Percentiles rank a stretch among this genome's conserved stretches.
Conservation (phyloP, 2,888 invertebrate genomes). For the Meteorus colon region DNA sequence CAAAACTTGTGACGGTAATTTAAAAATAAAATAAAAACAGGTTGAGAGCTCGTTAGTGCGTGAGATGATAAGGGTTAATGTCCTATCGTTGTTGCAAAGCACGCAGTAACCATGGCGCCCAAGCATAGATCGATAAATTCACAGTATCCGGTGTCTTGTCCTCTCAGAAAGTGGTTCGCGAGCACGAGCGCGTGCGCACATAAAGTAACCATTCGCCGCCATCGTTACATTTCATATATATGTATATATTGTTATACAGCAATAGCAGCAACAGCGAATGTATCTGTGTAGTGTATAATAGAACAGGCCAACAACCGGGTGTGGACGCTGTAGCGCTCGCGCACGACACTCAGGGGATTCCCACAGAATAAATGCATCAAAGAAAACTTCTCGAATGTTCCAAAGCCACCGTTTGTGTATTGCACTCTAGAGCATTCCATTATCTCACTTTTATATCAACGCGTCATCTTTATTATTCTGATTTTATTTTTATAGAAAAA, state of each 20-base stretch:
- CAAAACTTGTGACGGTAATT: not conserved
- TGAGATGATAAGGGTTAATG: slow-evolving; percentile 34
- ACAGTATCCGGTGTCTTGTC: slow-evolving; percentile 26
- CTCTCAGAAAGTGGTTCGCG: slow-evolving; percentile 16
- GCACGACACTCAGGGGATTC: not conserved
- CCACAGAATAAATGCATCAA: not conserved
- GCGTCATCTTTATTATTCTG: too few species aligned
- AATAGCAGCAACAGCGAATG: not conserved
- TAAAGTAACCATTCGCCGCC: not conserved
- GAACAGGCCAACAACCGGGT: slow-evolving; percentile 29
- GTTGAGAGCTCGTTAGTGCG: not conserved
- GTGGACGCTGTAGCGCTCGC: slow-evolving; percentile 11
- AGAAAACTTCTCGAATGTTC: slow-evolving; percentile 10
- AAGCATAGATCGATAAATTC: slow-evolving; percentile 40
- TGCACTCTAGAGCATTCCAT: not conserved
- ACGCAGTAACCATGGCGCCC: slow-evolving; percentile 21
- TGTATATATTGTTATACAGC: not conserved
- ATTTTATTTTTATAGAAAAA: too few species aligned
- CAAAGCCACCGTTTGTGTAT: not conserved
- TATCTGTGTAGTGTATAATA: not conserved
- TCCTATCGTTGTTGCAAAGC: slow-evolving; percentile 22
- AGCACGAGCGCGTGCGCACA: not conserved
- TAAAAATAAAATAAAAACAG: not conserved
- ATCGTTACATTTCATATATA: slow-evolving; percentile 2
- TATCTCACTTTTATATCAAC: not conserved